Conservation (phyloP, 2,797 vertebrate species). For the Xerus rutilus region DNA sequence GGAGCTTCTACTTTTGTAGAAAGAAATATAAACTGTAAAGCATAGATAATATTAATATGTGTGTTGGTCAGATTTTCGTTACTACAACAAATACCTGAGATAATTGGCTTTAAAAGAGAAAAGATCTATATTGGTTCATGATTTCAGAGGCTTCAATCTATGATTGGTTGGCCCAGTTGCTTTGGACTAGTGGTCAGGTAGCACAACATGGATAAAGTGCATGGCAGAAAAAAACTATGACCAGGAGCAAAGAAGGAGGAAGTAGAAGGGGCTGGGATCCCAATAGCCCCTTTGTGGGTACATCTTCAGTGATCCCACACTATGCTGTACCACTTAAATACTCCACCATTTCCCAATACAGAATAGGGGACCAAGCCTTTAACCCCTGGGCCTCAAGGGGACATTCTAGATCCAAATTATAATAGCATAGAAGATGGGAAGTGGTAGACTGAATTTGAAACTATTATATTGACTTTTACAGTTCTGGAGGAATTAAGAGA, state of each 20-base stretch:
- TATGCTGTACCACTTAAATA: neutral
- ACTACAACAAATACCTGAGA: neutral
- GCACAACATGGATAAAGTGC: neutral
- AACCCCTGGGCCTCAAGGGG: neutral
- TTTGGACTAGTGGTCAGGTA: too few relatives aligned
- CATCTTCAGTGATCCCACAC: neutral
- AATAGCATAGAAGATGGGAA: neutral
- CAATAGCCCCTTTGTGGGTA: neutral
- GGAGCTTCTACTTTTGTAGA: neutral
- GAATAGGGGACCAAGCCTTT: neutral
- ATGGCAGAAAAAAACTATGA: neutral
- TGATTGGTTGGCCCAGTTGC: neutral
- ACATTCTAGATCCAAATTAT: neutral
- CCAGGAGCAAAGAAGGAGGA: neutral
- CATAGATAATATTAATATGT: neutral
- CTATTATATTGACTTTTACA: neutral
- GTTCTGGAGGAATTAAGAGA: neutral
- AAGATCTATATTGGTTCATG: neutral
- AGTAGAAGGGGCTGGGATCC: too few relatives aligned
- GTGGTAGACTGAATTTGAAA: neutral
- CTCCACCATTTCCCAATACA: neutral
- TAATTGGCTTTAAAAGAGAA: neutral
- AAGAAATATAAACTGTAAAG: neutral
- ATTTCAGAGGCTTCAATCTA: neutral
- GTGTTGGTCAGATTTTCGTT: neutral